Evolutionary conservation across 2,797 vertebrate species (phyloP).

Genomic region (Sebastes oblongus): DNA sequence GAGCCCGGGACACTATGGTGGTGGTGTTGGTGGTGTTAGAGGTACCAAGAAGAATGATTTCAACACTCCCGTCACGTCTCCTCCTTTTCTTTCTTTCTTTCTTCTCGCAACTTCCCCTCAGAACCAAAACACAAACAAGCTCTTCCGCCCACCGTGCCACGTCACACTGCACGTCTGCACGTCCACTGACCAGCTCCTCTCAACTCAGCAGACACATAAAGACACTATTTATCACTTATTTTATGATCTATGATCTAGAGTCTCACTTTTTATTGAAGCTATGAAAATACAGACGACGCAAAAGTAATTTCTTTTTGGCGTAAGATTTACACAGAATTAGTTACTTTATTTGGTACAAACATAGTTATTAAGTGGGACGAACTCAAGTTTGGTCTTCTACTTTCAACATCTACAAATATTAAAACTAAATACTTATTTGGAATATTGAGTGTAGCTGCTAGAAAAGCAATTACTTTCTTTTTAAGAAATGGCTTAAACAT

Average conservation of each 20-base stretch:
- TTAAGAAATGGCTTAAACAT: too few relatives aligned
- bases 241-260: background rate
- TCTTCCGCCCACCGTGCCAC: conserved; percentile 82
- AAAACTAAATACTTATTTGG: too few relatives aligned
- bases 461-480: too few relatives aligned
- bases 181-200: background rate
- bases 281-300: too few relatives aligned
- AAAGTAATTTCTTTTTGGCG: too few relatives aligned
- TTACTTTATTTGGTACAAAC: too few relatives aligned
- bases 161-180: conserved; percentile 66
- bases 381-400: too few relatives aligned
- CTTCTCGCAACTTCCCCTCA: conserved; percentile 84
- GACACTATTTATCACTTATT: background rate
- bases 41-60: conserved; percentile 64
- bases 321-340: too few relatives aligned
- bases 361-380: too few relatives aligned
- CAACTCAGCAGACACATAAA: background rate
- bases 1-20: conserved; percentile 25
- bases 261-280: background rate
- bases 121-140: conserved; percentile 87
- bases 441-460: too few relatives aligned
- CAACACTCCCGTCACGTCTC: conserved; percentile 82
- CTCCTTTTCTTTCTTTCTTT: conserved; percentile 71
- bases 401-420: too few relatives aligned
- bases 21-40: conserved; percentile 16